Base-by-base conservation (phyloP, 2,888 invertebrate genomes). In the Chrysolina oricalcia region DNA sequence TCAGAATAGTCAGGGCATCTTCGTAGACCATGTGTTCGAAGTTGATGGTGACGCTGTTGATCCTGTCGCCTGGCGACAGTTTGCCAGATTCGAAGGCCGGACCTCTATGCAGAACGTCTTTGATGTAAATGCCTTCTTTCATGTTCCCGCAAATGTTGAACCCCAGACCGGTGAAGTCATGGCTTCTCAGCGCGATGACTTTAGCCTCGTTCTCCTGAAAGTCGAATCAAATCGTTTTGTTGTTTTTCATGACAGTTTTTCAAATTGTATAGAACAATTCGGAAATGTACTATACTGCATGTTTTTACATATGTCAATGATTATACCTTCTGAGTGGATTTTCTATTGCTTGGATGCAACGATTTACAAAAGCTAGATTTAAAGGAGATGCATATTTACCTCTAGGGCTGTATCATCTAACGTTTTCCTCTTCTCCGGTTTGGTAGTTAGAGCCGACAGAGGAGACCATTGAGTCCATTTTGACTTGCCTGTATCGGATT, bases 101-200 rank as follows among this genome's bases (percentile, higher is more conserved):
- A 0, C 97, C 97, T 79, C 95, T 92, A 84, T 96, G 93, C 69
- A 96, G 91, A 17, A 97, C 93, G 80, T 97, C 96, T 87, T 96
- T 96, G 56, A 97, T 93, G 87, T 93, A 95, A 75, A 97, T 97
- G 0, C 97, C 97, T 80, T 97, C 96, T 73, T 95, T 91, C 91
- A 97, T 96, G 82, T 96, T 97, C n/a, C 97, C 97, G 74, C 93
- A 94, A 79, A 97, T 95, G 85, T 95, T 94, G 89, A 97, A 94
- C 1, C 97, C 97, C 0, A 97, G 90, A 0, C 97, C 97, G 0
- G 96, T 96, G 89, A 96, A 96, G 89, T 97, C 97, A 67, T 95
- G 93, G 77, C 96, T 96, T 88, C 94, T 93, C 73, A 97, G 90
- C 78, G 94, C 92, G 62, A 97, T 95, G 69, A 91, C 90, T 82